phyloP scores from a whole-genome alignment of 1,140 invertebrate species.

The Drosophila novamexicana region DNA sequence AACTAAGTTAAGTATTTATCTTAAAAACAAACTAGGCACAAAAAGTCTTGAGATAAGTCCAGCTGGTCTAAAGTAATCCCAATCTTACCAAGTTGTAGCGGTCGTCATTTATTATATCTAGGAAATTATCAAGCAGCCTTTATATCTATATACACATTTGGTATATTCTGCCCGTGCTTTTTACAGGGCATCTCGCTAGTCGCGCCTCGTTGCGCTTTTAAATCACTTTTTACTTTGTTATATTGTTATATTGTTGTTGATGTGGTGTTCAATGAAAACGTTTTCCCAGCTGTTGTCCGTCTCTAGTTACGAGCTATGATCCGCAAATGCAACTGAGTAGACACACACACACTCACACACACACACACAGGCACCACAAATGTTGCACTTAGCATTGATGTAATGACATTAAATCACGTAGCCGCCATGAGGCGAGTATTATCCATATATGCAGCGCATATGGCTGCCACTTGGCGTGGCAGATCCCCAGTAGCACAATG shows the following conservation, averaged over 20 bases:
- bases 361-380: constrained; percentile 15
- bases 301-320: constrained; percentile 42
- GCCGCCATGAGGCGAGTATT: constrained; percentile 31
- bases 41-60: too few relatives aligned
- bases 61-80: too few relatives aligned
- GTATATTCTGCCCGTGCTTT: background rate
- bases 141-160: too few relatives aligned
- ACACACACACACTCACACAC: constrained; percentile 5
- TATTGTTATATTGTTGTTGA: too few relatives aligned
- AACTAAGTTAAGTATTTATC: too few relatives aligned
- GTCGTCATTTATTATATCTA: too few relatives aligned
- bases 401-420: constrained; percentile 54
- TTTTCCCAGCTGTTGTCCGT: constrained; percentile 40
- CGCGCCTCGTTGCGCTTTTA: background rate
- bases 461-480: background rate
- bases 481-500: background rate
- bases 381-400: constrained; percentile 56
- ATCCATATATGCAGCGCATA: constrained; percentile 32
- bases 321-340: constrained; percentile 38
- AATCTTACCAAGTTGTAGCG: too few relatives aligned
- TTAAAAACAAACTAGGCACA: too few relatives aligned
- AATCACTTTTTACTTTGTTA: background rate
- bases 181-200: constrained; percentile 21
- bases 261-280: constrained; percentile 25
- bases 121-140: too few relatives aligned